Evolutionary conservation across 2,888 invertebrate genomes (phyloP), one percentile per base, ranked within the genome.

Genomic region (Xiphydria camelus): DNA sequence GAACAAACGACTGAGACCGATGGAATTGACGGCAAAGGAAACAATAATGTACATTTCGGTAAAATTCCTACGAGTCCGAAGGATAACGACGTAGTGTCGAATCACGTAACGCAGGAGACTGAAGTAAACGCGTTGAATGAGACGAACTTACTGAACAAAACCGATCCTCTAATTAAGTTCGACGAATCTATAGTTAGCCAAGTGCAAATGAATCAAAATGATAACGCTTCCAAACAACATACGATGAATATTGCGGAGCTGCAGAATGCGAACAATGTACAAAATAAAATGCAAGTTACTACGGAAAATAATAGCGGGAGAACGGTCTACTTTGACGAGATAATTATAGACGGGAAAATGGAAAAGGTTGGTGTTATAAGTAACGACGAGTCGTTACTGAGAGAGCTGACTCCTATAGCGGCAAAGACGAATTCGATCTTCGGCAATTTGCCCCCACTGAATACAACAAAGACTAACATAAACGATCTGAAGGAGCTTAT

Each of bases 401-500:
- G 63, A 17, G 62, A 70, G 53, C 58, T 70, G 46, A 68, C 73
- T 23, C 59, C 68, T 3, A 42, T 73, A 38, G 55, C 62, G 45
- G 54, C 68, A 34, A 68, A 67, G 43, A 54, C 59, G 41, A 68
- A 66, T 59, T 70, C 73, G 43, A 66, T 70, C 60, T 70, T 74
- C 47, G 53, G 62, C 21, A 71, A 75, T 57, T 55, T 75, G 31
- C 72, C 73, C n/a, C 70, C 75, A 7, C 49, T 75, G 20, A 73
- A 72, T 55, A 70, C 71, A 23, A 72, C 72, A 55, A 74, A 70
- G 45, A 57, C 73, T 26, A 70, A 72, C 49, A 69, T 75, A 38
- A 71, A 69, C 49, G 74, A 73, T 49, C 50, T 75, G 15, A 75
- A 74, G 44, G 68, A 72, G 56, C 54, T 75, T 18, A 69, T 75